phyloP scores from a whole-genome alignment of 53 echinoderm and acorn worm species.

The Mesocentrotus franciscanus region DNA sequence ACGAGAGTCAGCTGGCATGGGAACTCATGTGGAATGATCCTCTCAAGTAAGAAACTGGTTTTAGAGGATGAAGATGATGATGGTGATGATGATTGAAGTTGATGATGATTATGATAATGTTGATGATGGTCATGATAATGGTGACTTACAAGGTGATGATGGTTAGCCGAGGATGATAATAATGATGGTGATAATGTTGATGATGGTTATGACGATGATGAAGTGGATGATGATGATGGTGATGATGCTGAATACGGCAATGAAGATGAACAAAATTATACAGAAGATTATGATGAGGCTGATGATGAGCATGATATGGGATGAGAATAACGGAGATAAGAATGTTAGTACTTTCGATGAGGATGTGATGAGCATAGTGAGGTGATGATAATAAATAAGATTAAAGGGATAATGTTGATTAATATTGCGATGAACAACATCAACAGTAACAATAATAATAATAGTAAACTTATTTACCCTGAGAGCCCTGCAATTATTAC shows the following conservation, averaged over 20 bases:
- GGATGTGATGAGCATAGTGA: no score
- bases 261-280: not conserved
- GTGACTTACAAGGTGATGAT: not conserved
- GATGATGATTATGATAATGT: not conserved
- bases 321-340: no score
- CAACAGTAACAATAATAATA: no score
- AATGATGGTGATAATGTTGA: no score
- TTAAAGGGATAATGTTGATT: no score
- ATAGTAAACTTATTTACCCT: no score
- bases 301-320: not conserved
- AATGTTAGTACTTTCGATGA: no score
- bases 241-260: not conserved
- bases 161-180: not conserved
- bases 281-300: not conserved
- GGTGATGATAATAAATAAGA: no score
- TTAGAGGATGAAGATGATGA: not conserved
- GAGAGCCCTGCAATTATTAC: no score
- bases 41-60: constrained; percentile 72
- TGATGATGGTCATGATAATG: not conserved
- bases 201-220: not conserved
- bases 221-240: not conserved
- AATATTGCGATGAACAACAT: no score
- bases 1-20: constrained; percentile 82
- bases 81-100: not conserved
- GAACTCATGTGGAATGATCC: constrained; percentile 95